Base-by-base conservation (phyloP, 2,888 invertebrate species). In the Alviniconcha strummeri region DNA sequence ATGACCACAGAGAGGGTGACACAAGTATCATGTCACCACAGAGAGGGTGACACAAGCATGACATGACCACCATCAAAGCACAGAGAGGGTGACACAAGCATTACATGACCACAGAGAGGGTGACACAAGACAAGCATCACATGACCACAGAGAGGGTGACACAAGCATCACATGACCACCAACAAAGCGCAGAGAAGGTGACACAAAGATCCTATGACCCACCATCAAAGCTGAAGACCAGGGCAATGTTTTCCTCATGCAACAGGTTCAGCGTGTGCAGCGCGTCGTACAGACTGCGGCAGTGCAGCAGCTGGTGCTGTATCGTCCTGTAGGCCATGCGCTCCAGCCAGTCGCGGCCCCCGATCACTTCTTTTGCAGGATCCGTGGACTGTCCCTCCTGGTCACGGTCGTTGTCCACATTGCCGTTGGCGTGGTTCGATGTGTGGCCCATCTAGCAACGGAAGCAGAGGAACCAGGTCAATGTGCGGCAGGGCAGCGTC, bases 171-270 rank as follows among this genome's bases (percentile, higher is more conserved):
- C 3, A 36, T 36, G 36, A 36, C 36, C 36, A 36, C 36, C 36
- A 36, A 1, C 36, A 36, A 36, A 36, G 1, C 36, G 3, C 36
- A 36, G 36, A 36, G 36, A 36, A 3, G 36, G 1, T 36, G 36
- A 36, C 36, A 36, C 36, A 36, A 36, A 36, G 36, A 36, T 0
- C 36, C 36, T 36, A 36, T 36, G 36, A 36, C 36, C 36, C 60
- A 91, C 92, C 91, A 86, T 90, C 90, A 87, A 89, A 89, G 76
- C 88, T 89, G 84, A 92, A 91, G 19, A 91, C 88, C 7, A 91
- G 88, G 15, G 90, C 89, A 56, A 91, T 89, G 84, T 90, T 91
- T 56, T 90, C 90, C 36, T 88, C 87, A 80, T 91, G 90, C 7
- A 92, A 86, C 56, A 91, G 87, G 60, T 87, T 86, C 56, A 92